Evolutionary conservation across 1,140 invertebrate genomes (phyloP).

Genomic region (Drosophila ohnishii): DNA sequence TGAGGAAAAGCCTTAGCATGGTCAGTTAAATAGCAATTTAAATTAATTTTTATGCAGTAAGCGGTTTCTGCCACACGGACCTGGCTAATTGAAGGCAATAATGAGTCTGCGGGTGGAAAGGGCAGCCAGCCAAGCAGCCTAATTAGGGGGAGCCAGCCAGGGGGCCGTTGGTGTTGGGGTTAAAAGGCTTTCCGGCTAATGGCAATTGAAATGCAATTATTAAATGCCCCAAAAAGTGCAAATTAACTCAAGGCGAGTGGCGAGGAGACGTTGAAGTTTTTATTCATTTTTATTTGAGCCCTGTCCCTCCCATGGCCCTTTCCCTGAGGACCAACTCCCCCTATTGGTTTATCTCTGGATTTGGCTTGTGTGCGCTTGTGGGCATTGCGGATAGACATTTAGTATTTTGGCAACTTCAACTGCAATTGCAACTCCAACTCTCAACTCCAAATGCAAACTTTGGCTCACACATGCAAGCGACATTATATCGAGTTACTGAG

Average conservation of each 20-base stretch:
- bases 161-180: slow-evolving; percentile 1
- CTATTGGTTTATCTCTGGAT: slow-evolving; percentile 23
- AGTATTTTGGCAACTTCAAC: slow-evolving; percentile 72
- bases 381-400: slow-evolving; percentile 74
- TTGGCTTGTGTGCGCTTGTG: slow-evolving; percentile 66
- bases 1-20: slow-evolving; percentile 49
- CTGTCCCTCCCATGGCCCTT: background rate
- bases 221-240: slow-evolving; percentile 37
- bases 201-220: slow-evolving; percentile 70
- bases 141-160: slow-evolving; percentile 40
- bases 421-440: slow-evolving; percentile 40
- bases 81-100: slow-evolving; percentile 64
- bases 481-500: slow-evolving; percentile 35
- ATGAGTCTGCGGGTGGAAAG: slow-evolving; percentile 41
- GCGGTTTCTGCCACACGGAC: slow-evolving; percentile 36
- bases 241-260: slow-evolving; percentile 30
- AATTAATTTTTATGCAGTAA: slow-evolving; percentile 77
- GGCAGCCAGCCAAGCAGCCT: slow-evolving; percentile 49
- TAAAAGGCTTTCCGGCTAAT: slow-evolving; percentile 43
- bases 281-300: slow-evolving; percentile 30
- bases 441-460: slow-evolving; percentile 41
- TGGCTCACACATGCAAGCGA: slow-evolving; percentile 43
- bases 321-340: background rate
- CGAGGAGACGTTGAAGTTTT: slow-evolving; percentile 15
- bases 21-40: slow-evolving; percentile 80